A percentile compares a stretch with the other conserved stretches of the same genome.
Conservation (phyloP, 92 coral and sea anemone genomes). For the Montipora capitata region DNA sequence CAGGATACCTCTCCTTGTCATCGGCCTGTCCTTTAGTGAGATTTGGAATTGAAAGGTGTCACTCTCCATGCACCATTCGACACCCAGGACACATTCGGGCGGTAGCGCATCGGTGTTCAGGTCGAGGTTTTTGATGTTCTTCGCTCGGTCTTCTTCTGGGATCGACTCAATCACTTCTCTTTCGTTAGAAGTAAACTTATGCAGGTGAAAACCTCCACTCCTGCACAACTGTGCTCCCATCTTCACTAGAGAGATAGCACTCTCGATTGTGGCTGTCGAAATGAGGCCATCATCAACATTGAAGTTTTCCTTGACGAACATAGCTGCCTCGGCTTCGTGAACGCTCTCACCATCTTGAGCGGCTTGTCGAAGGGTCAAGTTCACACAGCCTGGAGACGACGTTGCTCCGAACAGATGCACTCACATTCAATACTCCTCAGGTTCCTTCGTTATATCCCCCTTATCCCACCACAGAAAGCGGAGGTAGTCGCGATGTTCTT, state of each 20-base stretch:
- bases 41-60: slow-evolving; percentile 24
- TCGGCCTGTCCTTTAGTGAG: neutral
- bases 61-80: slow-evolving; percentile 49
- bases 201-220: slow-evolving; percentile 50
- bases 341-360: slow-evolving; percentile 33
- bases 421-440: slow-evolving; percentile 33
- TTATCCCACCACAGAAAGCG: slow-evolving; percentile 57
- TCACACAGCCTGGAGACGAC: slow-evolving; percentile 44
- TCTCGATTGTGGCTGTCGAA: slow-evolving; percentile 8
- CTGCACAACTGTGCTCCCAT: slow-evolving; percentile 15
- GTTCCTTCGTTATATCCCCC: slow-evolving; percentile 29
- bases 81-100: slow-evolving; percentile 37
- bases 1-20: neutral
- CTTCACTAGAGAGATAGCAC: slow-evolving; percentile 25
- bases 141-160: slow-evolving; percentile 42
- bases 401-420: slow-evolving; percentile 54
- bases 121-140: slow-evolving; percentile 38
- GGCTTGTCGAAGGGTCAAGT: neutral
- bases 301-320: slow-evolving; percentile 41
- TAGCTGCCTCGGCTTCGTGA: slow-evolving; percentile 23
- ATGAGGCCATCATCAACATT: slow-evolving; percentile 52
- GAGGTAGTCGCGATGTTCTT: slow-evolving; percentile 55
- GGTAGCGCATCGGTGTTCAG: slow-evolving; percentile 14
- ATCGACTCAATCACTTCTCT: slow-evolving; percentile 49
- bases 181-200: slow-evolving; percentile 34